A percentile compares a stretch with the other conserved stretches of the same genome.
Conservation (phyloP, 2,888 invertebrate genomes). For the Branchipolynoe longqiensis region DNA sequence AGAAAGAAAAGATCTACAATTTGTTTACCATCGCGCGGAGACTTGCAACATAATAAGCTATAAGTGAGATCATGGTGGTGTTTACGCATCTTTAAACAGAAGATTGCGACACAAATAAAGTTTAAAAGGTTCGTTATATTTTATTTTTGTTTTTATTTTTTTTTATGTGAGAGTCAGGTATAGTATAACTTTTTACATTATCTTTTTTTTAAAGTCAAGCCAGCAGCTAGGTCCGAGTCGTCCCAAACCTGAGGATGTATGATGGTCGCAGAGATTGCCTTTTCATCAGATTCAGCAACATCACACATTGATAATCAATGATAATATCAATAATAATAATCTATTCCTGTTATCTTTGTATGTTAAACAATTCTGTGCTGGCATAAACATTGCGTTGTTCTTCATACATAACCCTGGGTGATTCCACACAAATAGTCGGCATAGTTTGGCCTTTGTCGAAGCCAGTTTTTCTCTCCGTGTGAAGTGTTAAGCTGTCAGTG, state of each 20-base stretch:
- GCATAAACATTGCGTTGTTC: not conserved
- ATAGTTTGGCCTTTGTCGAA: not conserved
- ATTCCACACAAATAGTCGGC: not conserved
- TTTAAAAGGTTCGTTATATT: too few species aligned
- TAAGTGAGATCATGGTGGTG: too few species aligned
- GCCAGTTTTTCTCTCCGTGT: not conserved
- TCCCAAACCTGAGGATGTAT: not conserved
- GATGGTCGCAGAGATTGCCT: slow-evolving; percentile 17
- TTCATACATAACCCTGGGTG: not conserved
- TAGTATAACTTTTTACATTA: too few species aligned
- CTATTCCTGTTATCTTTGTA: too few species aligned
- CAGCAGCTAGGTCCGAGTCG: not conserved
- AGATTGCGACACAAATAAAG: too few species aligned
- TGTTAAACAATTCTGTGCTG: not conserved
- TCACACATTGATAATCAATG: slow-evolving; percentile 16
- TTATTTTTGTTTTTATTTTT: too few species aligned
- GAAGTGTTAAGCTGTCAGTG: not conserved
- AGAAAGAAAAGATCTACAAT: too few species aligned
- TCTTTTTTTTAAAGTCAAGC: too few species aligned
- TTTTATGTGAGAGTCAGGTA: slow-evolving; percentile 27
- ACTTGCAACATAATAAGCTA: too few species aligned
- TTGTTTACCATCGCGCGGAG: too few species aligned
- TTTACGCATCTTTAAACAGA: too few species aligned
- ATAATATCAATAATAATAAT: too few species aligned
- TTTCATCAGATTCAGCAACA: slow-evolving; percentile 35